A percentile compares a stretch with the other conserved stretches of the same genome.
phyloP scores from a whole-genome alignment of 2,888 invertebrate genomes.

The Entomobrya multifasciata region DNA sequence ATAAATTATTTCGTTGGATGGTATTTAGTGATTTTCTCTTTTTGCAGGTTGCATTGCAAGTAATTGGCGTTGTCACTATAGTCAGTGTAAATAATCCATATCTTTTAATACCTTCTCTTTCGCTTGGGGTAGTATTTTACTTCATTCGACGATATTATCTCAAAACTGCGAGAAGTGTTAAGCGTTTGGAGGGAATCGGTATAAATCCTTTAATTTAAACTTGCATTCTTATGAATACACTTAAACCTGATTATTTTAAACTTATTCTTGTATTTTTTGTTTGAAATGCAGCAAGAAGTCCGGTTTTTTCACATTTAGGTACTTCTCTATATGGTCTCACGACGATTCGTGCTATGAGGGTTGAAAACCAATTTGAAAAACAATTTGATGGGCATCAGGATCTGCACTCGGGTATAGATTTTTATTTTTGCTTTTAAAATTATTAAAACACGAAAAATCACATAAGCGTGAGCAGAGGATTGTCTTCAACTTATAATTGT shows the following conservation, averaged over 20 bases:
- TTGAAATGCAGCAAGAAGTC: slow-evolving; percentile 80
- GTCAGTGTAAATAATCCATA: slow-evolving; percentile 75
- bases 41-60: slow-evolving; percentile 81
- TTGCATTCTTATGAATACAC: neutral
- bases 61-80: slow-evolving; percentile 75
- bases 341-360: slow-evolving; percentile 88
- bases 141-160: slow-evolving; percentile 82
- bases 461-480: too few species aligned
- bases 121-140: slow-evolving; percentile 81
- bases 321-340: slow-evolving; percentile 78
- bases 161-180: slow-evolving; percentile 82
- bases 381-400: slow-evolving; percentile 89
- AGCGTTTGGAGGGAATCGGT: slow-evolving; percentile 80
- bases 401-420: slow-evolving; percentile 80
- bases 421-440: slow-evolving; percentile 68
- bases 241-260: neutral
- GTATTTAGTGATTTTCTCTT: too few species aligned
- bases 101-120: slow-evolving; percentile 80
- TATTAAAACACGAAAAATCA: too few species aligned
- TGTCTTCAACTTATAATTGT: too few species aligned
- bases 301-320: slow-evolving; percentile 79
- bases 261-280: neutral
- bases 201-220: too few species aligned
- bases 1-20: neutral
- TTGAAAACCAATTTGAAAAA: slow-evolving; percentile 89